Evolutionary conservation across 30 jellyfish, hydroid and myxozoan genomes (phyloP), one percentile per base, ranked within the genome.

Genomic region (Pseudorhiza aurosa): DNA sequence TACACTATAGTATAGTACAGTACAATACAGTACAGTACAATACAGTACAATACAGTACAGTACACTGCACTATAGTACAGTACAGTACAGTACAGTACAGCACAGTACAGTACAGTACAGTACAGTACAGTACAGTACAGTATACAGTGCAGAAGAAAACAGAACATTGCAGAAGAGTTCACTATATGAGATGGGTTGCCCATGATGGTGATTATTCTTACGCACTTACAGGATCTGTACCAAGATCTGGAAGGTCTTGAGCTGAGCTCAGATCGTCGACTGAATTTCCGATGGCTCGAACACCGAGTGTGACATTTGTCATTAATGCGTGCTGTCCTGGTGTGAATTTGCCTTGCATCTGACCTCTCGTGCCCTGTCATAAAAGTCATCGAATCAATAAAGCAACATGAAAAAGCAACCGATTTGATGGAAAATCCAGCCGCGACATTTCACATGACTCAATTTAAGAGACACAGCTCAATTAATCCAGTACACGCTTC

Each of bases 301-400:
- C 83, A 15, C 97, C 97, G 69, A 72, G 56, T 37, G 65, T 77
- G 12, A 90, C 73, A 73, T 90, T 90, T 11, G 93, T 82, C 65
- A 90, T 76, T 15, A 90, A 53, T 2, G 95, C 97, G 28, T 90
- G 88, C 42, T 90, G 97, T n/a, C 95, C 97, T 0, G 97, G 88
- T 0, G 97, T 72, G 69, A 88, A 88, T 24, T 88, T 60, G 4
- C 94, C 94, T 35, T 84, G 95, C 63, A 84, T 0, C 55, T 72
- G 85, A 19, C 87, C 85, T 63, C 72, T 84, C 14, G 83, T 56
- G n/a, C 91, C 91, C 91, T 80, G 75, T n/a, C n/a, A n/a, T n/a
- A n/a, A n/a, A n/a, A n/a, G n/a, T n/a, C n/a, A n/a, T n/a, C n/a
- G n/a, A n/a, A n/a, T n/a, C n/a, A n/a, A n/a, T n/a, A n/a, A n/a